Conservation (phyloP, 2,797 vertebrate species). For the Lates japonicus region DNA sequence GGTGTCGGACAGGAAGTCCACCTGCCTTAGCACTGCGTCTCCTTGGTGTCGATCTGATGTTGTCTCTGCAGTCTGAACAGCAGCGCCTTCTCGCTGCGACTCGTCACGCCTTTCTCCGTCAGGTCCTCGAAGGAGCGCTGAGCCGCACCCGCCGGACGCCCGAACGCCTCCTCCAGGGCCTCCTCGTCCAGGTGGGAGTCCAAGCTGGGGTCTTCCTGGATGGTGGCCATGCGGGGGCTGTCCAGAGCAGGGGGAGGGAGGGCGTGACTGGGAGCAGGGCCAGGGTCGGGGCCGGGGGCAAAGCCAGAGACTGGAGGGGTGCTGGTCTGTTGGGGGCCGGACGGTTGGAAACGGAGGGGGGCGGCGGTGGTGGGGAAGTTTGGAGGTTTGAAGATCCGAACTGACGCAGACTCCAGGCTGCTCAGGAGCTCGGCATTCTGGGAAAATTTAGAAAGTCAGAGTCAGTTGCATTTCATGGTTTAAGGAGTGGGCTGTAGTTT, state of each 20-base stretch:
- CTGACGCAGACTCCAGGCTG: conserved; percentile 94
- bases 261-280: rapidly evolving
- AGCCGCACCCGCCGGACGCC: conserved; percentile 71
- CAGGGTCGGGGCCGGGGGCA: background rate
- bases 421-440: conserved; percentile 96
- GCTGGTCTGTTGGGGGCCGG: conserved; percentile 74
- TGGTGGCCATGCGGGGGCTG: conserved; percentile 92
- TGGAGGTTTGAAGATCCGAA: conserved; percentile 91
- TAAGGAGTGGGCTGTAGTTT: background rate
- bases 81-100: conserved; percentile 85
- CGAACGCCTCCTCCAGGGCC: conserved; percentile 91
- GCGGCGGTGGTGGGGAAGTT: conserved; percentile 37
- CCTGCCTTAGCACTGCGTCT: conserved; percentile 92
- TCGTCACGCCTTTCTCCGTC: conserved; percentile 82
- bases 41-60: conserved; percentile 90
- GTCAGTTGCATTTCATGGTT: background rate
- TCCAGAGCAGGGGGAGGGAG: conserved; percentile 80
- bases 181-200: conserved; percentile 90
- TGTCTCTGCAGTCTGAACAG: conserved; percentile 88
- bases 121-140: conserved; percentile 94
- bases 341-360: conserved; percentile 56
- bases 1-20: no score
- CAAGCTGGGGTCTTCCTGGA: conserved; percentile 93
- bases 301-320: conserved; percentile 60
- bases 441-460: conserved; percentile 17